A percentile compares a stretch with the other conserved stretches of the same genome.
These are phyloP conservation scores for Limonius californicus DNA, from an alignment of 1,140 invertebrate genomes.

Conservation along the genomic window DNA sequence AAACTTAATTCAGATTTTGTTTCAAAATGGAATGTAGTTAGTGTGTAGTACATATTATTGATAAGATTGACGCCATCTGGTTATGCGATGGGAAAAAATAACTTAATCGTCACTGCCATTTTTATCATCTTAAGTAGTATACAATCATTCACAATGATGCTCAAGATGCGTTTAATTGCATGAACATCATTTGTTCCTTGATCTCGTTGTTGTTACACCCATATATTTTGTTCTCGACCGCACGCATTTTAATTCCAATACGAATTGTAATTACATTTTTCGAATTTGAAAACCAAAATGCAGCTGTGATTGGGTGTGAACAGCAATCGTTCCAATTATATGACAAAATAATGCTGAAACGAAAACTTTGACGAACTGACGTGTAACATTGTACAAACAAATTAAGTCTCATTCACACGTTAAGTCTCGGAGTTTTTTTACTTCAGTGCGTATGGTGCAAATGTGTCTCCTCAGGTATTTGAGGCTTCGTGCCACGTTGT, in stretches of 20 bases:
- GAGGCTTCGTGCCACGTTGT: constrained; percentile 1
- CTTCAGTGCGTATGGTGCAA: background rate
- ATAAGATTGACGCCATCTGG: constrained; percentile 1
- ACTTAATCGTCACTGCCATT: constrained; percentile 26
- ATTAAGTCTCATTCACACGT: too few relatives aligned
- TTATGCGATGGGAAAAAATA: constrained; percentile 16
- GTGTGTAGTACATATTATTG: background rate
- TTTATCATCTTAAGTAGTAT: constrained; percentile 25
- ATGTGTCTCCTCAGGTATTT: constrained; percentile 5
- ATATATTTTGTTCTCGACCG: too few relatives aligned
- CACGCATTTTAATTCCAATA: too few relatives aligned
- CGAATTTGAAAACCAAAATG: background rate
- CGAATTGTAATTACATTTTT: too few relatives aligned
- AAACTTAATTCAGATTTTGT: background rate
- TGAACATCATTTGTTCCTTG: constrained; percentile 19
- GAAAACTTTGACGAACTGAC: background rate
- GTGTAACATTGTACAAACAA: background rate
- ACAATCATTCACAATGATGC: constrained; percentile 23
- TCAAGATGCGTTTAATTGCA: constrained; percentile 19
- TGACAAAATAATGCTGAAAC: background rate
- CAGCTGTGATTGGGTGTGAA: constrained; percentile 9
- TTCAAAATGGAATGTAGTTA: background rate
- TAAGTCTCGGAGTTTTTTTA: background rate
- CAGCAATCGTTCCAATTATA: constrained; percentile 7
- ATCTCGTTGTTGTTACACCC: constrained; percentile 19